phyloP scores from a whole-genome alignment of 2,113 vertebrate species.

The Lamprotornis superbus region DNA sequence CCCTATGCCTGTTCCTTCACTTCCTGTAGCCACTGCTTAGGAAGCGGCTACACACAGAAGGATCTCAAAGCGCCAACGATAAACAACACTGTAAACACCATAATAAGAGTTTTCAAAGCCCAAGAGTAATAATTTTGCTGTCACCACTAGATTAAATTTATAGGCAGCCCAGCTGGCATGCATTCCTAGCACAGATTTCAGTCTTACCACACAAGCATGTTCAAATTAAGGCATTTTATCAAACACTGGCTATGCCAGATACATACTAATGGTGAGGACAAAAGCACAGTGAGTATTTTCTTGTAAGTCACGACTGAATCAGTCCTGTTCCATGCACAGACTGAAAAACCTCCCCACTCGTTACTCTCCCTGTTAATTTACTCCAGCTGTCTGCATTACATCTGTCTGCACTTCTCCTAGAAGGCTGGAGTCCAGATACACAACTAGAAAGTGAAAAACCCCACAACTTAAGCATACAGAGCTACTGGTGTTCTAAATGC shows the following conservation, averaged over 20 bases:
- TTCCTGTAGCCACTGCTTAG: background rate
- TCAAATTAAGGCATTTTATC: background rate
- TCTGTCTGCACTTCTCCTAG: background rate
- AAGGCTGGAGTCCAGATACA: background rate
- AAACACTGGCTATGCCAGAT: background rate
- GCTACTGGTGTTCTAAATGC: background rate
- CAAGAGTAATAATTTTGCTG: background rate
- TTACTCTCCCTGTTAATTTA: background rate
- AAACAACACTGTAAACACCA: background rate
- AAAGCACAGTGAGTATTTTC: background rate
- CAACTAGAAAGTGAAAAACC: background rate
- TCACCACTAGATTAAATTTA: background rate
- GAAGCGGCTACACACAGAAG: background rate
- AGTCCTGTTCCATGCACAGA: background rate
- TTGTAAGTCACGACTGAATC: background rate
- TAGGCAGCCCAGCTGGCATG: background rate
- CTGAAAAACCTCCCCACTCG: background rate
- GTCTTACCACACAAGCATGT: background rate
- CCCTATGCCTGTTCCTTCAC: background rate
- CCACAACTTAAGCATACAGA: background rate
- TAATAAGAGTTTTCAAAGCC: background rate
- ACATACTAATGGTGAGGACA: background rate
- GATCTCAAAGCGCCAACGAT: background rate
- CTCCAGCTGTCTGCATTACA: background rate
- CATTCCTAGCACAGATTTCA: background rate